phyloP scores from a whole-genome alignment of 2,888 invertebrate genomes.

The Apodemia hepburni region DNA sequence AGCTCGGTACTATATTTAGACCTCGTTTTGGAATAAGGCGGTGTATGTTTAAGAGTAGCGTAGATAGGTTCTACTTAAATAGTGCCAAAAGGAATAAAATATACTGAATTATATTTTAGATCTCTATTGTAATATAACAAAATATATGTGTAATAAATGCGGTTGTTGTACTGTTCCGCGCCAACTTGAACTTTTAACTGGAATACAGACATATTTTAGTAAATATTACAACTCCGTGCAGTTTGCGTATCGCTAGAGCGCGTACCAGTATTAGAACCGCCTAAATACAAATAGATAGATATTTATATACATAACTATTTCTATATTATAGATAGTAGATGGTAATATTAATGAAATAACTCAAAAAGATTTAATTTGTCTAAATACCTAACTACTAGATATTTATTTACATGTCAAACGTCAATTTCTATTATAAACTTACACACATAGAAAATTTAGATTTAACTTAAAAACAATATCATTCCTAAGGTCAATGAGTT shows the following conservation, averaged over 20 bases:
- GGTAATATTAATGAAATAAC: not conserved
- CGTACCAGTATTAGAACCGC: no score
- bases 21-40: no score
- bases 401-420: not conserved
- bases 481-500: not conserved
- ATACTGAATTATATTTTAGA: not conserved
- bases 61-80: slow-evolving; percentile 7
- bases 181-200: no score
- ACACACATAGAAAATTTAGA: not conserved
- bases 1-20: no score
- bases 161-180: no score
- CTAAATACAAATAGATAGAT: no score
- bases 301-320: not conserved
- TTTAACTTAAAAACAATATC: not conserved
- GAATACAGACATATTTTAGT: no score
- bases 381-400: not conserved
- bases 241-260: no score
- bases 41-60: slow-evolving; percentile 1
- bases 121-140: not conserved
- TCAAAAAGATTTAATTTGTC: not conserved
- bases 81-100: slow-evolving; percentile 8
- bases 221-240: no score
- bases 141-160: not conserved
- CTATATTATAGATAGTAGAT: not conserved
- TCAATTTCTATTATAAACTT: not conserved